phyloP scores from a whole-genome alignment of 2,113 vertebrate species.

The Cervus canadensis region DNA sequence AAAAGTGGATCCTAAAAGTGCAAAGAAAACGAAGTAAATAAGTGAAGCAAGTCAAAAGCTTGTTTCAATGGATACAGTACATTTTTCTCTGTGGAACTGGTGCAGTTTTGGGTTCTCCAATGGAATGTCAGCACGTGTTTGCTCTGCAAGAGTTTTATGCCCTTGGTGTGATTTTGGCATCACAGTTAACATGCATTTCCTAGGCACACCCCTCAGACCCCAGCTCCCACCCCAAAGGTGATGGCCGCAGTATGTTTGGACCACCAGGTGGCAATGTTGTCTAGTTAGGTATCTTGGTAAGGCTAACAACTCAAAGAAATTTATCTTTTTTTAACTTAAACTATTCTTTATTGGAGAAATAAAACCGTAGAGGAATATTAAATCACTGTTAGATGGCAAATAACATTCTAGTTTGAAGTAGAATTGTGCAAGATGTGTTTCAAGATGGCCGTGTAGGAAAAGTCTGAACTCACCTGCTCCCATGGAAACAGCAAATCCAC shows the following conservation, averaged over 20 bases:
- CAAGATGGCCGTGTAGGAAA: not conserved
- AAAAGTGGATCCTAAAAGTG: not conserved
- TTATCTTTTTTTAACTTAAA: not conserved
- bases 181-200: not conserved
- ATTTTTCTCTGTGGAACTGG: not conserved
- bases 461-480: not conserved
- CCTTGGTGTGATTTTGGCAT: not conserved
- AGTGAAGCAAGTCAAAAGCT: not conserved
- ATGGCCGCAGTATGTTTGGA: not conserved
- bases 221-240: not conserved
- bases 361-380: not conserved
- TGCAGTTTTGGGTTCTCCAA: not conserved
- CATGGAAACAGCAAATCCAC: not conserved
- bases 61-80: not conserved
- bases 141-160: not conserved
- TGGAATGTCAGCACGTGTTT: not conserved
- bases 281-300: slow-evolving; percentile 9
- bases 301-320: not conserved
- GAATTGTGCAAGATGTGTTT: not conserved
- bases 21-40: not conserved
- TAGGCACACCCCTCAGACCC: not conserved
- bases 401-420: not conserved
- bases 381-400: not conserved
- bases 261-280: slow-evolving; percentile 65
- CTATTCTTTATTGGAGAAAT: not conserved